Conservation (phyloP, 2,797 vertebrate species). For the Graptemys geographica region DNA sequence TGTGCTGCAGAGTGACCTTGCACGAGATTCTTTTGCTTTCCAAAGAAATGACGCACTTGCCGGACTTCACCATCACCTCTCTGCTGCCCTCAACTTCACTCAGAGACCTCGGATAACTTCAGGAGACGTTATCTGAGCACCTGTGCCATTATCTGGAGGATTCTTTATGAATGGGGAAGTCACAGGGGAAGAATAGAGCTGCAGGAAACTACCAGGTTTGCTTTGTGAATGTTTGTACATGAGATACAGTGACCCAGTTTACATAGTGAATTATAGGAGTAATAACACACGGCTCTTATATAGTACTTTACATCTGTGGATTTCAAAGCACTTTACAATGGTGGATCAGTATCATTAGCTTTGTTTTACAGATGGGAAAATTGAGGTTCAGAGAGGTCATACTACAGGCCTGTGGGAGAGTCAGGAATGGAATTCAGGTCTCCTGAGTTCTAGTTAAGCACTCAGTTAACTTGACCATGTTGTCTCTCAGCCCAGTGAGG, state of each 20-base stretch:
- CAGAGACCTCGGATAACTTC: fast-evolving
- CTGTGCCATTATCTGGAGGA: not conserved
- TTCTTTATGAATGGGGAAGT: not conserved
- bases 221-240: not conserved
- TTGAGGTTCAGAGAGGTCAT: not conserved
- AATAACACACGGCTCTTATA: not conserved
- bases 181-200: not conserved
- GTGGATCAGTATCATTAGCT: not conserved
- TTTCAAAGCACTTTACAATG: not conserved
- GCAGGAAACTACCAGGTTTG: not conserved
- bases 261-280: not conserved
- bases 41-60: slow-evolving; percentile 72
- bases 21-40: not conserved
- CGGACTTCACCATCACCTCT: slow-evolving; percentile 49
- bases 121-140: not conserved
- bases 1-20: slow-evolving; percentile 71
- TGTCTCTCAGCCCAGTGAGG: not conserved
- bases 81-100: not conserved
- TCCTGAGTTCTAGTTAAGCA: not conserved
- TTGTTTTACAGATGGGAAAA: not conserved
- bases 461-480: not conserved
- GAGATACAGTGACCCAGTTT: not conserved
- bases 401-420: not conserved
- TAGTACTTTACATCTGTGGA: not conserved
- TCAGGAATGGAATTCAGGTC: not conserved